Conservation (phyloP, 2,113 vertebrate genomes). For the Neotoma lepida region DNA sequence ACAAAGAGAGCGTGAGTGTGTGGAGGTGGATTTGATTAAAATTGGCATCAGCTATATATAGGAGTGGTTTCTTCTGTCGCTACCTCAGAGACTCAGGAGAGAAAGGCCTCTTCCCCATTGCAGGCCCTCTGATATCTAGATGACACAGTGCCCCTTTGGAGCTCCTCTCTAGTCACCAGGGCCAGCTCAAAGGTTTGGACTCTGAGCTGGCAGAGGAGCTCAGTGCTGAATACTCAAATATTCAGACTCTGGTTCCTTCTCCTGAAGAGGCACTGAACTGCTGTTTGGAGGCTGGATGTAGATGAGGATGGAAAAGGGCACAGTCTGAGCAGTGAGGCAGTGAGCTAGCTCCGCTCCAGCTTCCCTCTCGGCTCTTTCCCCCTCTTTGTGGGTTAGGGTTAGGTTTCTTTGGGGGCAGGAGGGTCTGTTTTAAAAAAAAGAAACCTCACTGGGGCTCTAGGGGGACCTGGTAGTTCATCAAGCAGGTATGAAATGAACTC, state of each 20-base stretch:
- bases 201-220: background rate
- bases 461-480: background rate
- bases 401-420: background rate
- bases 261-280: background rate
- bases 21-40: constrained; percentile 82
- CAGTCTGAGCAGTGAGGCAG: background rate
- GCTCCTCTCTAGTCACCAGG: background rate
- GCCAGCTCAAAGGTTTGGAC: background rate
- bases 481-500: background rate
- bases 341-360: background rate
- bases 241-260: background rate
- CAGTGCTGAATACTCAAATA: background rate
- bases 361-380: background rate
- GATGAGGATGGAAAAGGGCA: background rate
- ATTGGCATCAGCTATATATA: constrained; percentile 81
- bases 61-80: constrained; percentile 72
- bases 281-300: background rate
- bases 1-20: constrained; percentile 79
- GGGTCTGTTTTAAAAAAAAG: background rate
- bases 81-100: constrained; percentile 54
- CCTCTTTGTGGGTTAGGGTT: background rate
- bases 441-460: background rate
- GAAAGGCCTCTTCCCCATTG: background rate
- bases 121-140: background rate
- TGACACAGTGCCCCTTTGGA: background rate